Evolutionary conservation across 2,113 vertebrate genomes (phyloP).

Genomic region (Leptocoma aspasia): DNA sequence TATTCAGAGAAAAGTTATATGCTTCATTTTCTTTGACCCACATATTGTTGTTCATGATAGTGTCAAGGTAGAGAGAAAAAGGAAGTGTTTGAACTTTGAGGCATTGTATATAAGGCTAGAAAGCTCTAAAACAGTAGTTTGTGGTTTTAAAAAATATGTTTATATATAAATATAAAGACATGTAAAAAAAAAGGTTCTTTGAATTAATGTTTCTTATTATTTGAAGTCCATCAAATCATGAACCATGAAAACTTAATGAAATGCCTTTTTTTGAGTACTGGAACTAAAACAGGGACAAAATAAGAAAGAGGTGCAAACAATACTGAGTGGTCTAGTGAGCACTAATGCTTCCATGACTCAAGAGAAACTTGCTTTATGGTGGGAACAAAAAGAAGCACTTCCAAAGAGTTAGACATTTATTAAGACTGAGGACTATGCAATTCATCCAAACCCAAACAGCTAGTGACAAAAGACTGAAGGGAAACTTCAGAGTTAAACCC

Average conservation of each 20-base stretch:
- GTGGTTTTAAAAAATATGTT: not conserved
- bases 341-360: not conserved
- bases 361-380: not conserved
- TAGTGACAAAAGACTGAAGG: not conserved
- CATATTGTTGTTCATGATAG: not conserved
- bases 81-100: not conserved
- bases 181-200: not conserved
- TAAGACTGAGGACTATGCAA: not conserved
- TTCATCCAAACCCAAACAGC: not conserved
- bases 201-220: not conserved
- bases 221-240: not conserved
- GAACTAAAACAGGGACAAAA: not conserved
- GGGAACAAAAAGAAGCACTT: not conserved
- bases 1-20: not conserved
- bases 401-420: not conserved
- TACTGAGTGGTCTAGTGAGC: not conserved
- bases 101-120: not conserved
- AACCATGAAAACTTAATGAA: not conserved
- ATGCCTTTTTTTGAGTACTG: not conserved
- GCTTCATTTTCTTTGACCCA: not conserved
- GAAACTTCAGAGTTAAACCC: not conserved
- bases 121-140: not conserved
- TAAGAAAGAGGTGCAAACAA: not conserved
- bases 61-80: not conserved
- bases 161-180: not conserved